Evolutionary conservation across 2,888 invertebrate species (phyloP).

Genomic region (Cheilosia scutellata): DNA sequence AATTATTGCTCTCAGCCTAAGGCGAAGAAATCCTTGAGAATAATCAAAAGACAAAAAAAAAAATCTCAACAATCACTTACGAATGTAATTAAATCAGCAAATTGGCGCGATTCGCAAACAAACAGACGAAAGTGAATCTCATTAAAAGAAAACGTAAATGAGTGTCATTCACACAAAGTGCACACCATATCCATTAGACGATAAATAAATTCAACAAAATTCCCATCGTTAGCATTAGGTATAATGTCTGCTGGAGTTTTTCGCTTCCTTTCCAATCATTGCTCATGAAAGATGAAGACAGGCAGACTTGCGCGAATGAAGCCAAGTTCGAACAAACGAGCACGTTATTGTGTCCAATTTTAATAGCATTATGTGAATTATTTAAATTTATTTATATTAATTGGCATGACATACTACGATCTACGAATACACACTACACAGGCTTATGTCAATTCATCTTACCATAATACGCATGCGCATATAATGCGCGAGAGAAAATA

Average conservation of each 20-base stretch:
- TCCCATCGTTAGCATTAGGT: constrained; percentile 21
- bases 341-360: background rate
- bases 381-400: too few species aligned
- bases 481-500: too few species aligned
- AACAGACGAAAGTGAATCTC: constrained; percentile 54
- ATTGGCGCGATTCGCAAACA: constrained; percentile 34
- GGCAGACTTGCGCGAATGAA: background rate
- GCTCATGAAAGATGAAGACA: background rate
- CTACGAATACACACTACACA: too few species aligned
- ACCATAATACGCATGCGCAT: too few species aligned
- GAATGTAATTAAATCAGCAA: constrained; percentile 25
- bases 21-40: background rate
- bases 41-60: background rate
- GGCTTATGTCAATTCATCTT: too few species aligned
- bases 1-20: background rate
- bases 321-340: constrained; percentile 7
- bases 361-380: too few species aligned
- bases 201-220: constrained; percentile 15
- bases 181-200: constrained; percentile 9
- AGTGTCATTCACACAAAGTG: constrained; percentile 47
- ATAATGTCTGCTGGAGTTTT: background rate
- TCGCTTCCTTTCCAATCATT: constrained; percentile 19
- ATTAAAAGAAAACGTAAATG: constrained; percentile 36
- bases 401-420: too few species aligned
- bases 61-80: background rate